Conservation (phyloP, 2,113 vertebrate species). For the Zapus hudsonius region DNA sequence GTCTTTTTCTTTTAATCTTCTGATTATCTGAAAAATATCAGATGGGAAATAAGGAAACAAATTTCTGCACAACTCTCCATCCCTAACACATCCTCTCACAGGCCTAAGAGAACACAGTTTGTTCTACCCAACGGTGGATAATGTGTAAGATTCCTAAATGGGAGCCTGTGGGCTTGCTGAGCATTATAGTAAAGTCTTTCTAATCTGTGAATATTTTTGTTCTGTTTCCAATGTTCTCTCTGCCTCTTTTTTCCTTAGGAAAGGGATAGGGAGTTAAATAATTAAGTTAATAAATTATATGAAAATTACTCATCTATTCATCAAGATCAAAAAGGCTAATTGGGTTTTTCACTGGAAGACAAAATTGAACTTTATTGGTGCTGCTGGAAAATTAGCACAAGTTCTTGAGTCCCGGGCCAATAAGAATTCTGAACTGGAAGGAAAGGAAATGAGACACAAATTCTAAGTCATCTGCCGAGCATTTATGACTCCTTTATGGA, state of each 20-base stretch:
- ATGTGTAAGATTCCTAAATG: not conserved
- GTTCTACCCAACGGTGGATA: not conserved
- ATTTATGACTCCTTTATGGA: not conserved
- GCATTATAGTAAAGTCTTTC: not conserved
- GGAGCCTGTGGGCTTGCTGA: not conserved
- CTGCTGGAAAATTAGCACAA: conserved; percentile 31
- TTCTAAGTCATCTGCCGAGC: not conserved
- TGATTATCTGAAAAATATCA: not conserved
- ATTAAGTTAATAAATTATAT: conserved; percentile 48
- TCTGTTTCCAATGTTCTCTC: not conserved
- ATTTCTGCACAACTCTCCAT: not conserved
- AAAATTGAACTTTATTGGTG: conserved; percentile 44
- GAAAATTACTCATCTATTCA: conserved; percentile 46
- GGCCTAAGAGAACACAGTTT: not conserved
- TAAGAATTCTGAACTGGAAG: not conserved
- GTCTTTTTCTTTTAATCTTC: not conserved
- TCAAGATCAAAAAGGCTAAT: conserved; percentile 58
- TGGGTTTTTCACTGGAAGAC: conserved; percentile 36
- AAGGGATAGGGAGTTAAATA: conserved; percentile 20
- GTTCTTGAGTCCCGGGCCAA: not conserved
- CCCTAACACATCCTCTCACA: not conserved
- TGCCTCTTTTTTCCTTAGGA: not conserved
- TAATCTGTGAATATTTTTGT: not conserved
- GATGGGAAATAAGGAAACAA: not conserved
- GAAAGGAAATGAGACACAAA: conserved; percentile 39